Percentiles rank a stretch among this genome's conserved stretches.
phyloP scores from a whole-genome alignment of 2,113 vertebrate species.

The Myotis lucifugus region DNA sequence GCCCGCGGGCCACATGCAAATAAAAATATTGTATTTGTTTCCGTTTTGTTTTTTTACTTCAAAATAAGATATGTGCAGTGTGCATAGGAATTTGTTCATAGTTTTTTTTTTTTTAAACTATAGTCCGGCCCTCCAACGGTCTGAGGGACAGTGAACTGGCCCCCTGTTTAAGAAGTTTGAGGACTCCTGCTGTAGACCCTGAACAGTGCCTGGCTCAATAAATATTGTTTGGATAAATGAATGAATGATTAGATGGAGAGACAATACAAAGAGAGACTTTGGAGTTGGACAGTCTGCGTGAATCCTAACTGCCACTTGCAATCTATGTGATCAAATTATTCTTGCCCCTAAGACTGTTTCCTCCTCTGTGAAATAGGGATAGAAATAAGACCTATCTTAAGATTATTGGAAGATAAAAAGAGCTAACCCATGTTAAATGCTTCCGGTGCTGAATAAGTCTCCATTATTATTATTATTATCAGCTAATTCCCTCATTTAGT shows the following conservation, averaged over 20 bases:
- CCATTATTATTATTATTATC: neutral
- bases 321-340: neutral
- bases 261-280: accelerated
- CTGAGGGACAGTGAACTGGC: no score
- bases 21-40: no score
- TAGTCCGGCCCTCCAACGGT: no score
- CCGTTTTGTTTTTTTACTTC: no score
- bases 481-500: neutral
- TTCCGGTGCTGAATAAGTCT: neutral
- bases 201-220: no score
- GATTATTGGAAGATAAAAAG: neutral
- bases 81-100: no score
- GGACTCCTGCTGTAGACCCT: neutral
- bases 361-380: neutral
- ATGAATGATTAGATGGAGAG: neutral
- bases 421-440: neutral
- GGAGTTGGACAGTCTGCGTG: neutral
- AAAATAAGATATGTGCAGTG: no score
- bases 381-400: neutral
- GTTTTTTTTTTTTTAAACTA: no score
- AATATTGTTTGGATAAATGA: neutral
- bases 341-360: neutral
- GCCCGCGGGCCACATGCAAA: no score
- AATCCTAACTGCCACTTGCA: neutral
- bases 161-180: no score